Percentiles rank a stretch among this genome's conserved stretches.
Conservation (phyloP, 2,888 invertebrate species). For the Gerris lacustris region DNA sequence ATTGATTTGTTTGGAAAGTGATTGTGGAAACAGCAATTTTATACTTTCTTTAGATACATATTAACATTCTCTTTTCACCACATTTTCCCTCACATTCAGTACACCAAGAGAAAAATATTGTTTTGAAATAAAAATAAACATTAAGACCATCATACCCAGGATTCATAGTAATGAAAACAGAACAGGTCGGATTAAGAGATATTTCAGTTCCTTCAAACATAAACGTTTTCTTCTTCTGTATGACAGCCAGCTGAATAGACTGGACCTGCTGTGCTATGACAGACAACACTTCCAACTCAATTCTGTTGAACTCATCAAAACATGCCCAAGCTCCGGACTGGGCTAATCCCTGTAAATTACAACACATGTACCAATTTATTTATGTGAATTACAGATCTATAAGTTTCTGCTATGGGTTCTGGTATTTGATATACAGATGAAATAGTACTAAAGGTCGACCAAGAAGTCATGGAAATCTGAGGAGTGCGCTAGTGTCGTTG, state of each 20-base stretch:
- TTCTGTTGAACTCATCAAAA: conserved; percentile 92
- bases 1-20: too few species aligned
- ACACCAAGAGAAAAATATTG: too few species aligned
- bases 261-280: conserved; percentile 92
- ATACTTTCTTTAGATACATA: too few species aligned
- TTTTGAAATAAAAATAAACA: too few species aligned
- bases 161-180: conserved; percentile 93
- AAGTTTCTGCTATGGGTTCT: too few species aligned
- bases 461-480: too few species aligned
- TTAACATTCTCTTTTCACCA: too few species aligned
- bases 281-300: conserved; percentile 83
- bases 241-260: conserved; percentile 85
- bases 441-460: too few species aligned
- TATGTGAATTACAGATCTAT: not conserved
- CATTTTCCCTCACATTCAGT: too few species aligned
- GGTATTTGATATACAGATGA: too few species aligned
- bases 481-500: too few species aligned
- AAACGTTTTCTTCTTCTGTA: conserved; percentile 43
- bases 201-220: conserved; percentile 82
- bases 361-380: conserved; percentile 11
- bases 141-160: conserved; percentile 81
- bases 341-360: conserved; percentile 25
- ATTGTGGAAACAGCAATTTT: too few species aligned
- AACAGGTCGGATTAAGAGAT: conserved; percentile 71
- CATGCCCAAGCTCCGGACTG: conserved; percentile 79